phyloP scores from a whole-genome alignment of 1,140 invertebrate genomes.

The Drosophila suzukii region DNA sequence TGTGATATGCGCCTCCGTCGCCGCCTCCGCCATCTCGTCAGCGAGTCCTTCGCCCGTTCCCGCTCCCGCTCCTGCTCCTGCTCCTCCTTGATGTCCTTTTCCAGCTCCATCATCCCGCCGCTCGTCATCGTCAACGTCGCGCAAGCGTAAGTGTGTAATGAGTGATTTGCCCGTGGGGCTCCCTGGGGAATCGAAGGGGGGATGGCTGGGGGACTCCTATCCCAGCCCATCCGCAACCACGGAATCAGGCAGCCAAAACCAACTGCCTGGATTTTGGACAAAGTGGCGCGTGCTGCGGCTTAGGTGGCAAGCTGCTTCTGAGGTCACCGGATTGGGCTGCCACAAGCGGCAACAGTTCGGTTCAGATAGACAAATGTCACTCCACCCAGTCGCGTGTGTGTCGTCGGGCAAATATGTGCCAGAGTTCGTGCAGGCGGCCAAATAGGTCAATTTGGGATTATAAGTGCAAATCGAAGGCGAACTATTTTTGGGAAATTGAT shows the following conservation, averaged over 20 bases:
- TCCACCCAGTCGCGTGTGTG: slow-evolving; percentile 12
- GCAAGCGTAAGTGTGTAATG: slow-evolving; percentile 79
- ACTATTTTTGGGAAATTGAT: slow-evolving; percentile 24
- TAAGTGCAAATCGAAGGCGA: slow-evolving; percentile 40
- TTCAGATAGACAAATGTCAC: slow-evolving; percentile 68
- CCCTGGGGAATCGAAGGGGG: slow-evolving; percentile 39
- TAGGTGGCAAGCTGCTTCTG: slow-evolving; percentile 71
- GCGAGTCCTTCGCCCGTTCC: not conserved
- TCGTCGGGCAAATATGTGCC: slow-evolving; percentile 4
- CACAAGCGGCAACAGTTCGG: slow-evolving; percentile 63
- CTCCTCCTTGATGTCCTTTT: not conserved
- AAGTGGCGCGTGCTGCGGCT: slow-evolving; percentile 78
- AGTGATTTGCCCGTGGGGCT: slow-evolving; percentile 77
- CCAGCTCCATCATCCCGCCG: slow-evolving; percentile 14
- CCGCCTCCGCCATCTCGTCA: slow-evolving; percentile 18
- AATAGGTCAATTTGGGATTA: slow-evolving; percentile 49
- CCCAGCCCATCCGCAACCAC: slow-evolving; percentile 30
- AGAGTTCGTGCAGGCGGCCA: slow-evolving; percentile 26
- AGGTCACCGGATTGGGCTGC: slow-evolving; percentile 61
- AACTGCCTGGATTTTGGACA: slow-evolving; percentile 67
- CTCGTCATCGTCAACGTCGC: slow-evolving; percentile 47
- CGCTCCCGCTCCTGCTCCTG: not conserved
- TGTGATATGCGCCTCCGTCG: slow-evolving; percentile 59
- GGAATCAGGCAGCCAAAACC: slow-evolving; percentile 62
- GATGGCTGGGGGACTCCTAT: not conserved